Base-by-base conservation (phyloP, 1,140 invertebrate genomes). In the Idris sp. region DNA sequence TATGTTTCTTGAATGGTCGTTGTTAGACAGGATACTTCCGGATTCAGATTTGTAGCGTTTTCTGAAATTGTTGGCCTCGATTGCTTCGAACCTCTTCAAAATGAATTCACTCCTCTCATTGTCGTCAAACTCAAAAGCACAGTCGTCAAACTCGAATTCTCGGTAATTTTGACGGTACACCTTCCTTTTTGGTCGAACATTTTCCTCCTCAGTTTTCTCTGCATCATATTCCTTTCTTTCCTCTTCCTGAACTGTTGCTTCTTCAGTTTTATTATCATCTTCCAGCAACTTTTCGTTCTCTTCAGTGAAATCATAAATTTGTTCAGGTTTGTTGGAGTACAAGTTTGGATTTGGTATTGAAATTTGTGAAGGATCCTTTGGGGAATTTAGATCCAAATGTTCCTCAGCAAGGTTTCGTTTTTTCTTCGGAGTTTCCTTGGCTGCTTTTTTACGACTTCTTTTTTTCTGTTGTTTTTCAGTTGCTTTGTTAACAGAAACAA, bases 371-470 rank as follows among this genome's bases (percentile, higher is more conserved):
- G n/a, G n/a, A n/a, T 51, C 30, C 0, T 62, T 33, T 0, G 83
- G 73, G 9, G 81, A 79, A 4, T 85, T 77, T 0, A 86, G 67
- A n/a, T 79, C 46, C 22, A 85, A 74, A 44, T 87, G 81, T 44
- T 87, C 84, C 0, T 84, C 78, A 0, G 77, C 78, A 4, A 85
- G 49, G 51, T 81, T 83, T 4, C 49, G 81, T 30, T 84, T 86
- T 7, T 80, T 82, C 16, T 69, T 56, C 1, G 79, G 62, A 0
- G 76, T 26, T 36, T 78, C 46, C 67, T 81, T 74, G 2, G 26
- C 11, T 4, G 10, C 2, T 10, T 76, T 75, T 26, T 76, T 64
- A 4, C 49, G 53, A 0, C 56, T n/a, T 33, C 83, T 86, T 5
- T 80, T 81, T 7, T 62, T 78, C 58, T 0, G 62, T 14, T 53